Conservation (phyloP, 1,140 invertebrate species). For the Leucophenga varia region DNA sequence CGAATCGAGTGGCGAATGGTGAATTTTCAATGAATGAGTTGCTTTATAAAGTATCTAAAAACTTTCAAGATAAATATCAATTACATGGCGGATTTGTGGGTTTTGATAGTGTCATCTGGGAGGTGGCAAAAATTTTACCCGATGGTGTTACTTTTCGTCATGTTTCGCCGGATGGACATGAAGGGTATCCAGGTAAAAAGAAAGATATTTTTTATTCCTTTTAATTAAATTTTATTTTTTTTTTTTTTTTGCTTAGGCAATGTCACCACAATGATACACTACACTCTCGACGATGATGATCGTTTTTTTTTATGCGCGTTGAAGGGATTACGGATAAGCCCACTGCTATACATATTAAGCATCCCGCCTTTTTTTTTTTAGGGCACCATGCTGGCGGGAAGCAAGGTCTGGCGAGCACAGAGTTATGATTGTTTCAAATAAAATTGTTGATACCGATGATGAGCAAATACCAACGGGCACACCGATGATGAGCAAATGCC, state of each 20-base stretch:
- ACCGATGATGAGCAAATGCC: slow-evolving; percentile 73
- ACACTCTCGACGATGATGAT: slow-evolving; percentile 71
- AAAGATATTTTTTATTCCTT: too few relatives aligned
- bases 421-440: slow-evolving; percentile 71
- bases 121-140: slow-evolving; percentile 54
- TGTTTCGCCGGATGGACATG: slow-evolving; percentile 76
- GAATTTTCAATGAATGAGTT: slow-evolving; percentile 69
- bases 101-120: slow-evolving; percentile 81
- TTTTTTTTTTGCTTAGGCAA: too few relatives aligned
- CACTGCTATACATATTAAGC: slow-evolving; percentile 86
- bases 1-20: slow-evolving; percentile 79
- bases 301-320: slow-evolving; percentile 73
- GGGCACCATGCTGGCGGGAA: slow-evolving; percentile 71
- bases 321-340: slow-evolving; percentile 72
- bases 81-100: slow-evolving; percentile 86
- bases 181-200: slow-evolving; percentile 90
- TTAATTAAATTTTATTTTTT: too few relatives aligned
- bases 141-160: slow-evolving; percentile 67
- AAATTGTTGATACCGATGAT: slow-evolving; percentile 72
- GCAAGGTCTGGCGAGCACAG: slow-evolving; percentile 71
- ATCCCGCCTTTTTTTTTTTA: slow-evolving; percentile 93
- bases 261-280: slow-evolving; percentile 67
- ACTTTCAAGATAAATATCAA: slow-evolving; percentile 68
- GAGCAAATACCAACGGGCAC: slow-evolving; percentile 78
- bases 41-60: slow-evolving; percentile 70